Base-by-base conservation (phyloP, 2,113 vertebrate species). In the Boleophthalmus pectinirostris region DNA sequence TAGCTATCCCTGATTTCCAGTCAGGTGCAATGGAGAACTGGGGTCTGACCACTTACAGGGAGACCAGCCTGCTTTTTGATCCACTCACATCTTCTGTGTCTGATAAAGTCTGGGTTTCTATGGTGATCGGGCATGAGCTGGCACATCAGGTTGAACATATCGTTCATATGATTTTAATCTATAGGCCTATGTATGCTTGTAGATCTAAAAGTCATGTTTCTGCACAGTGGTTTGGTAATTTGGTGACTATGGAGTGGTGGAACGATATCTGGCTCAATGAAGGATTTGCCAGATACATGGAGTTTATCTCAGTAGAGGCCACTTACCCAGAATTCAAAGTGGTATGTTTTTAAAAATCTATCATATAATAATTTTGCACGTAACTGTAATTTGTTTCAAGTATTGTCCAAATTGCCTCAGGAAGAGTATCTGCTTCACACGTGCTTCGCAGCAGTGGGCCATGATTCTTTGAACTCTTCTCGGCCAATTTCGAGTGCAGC, bases 11-110 rank as follows among this genome's bases (percentile, higher is more conserved):
- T 69, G 92, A 94, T 68, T 94, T 94, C 72, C 67, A 82, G 78
- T 35, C 75, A 1, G 93, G 92, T 68, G 92, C 92, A 3, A 94
- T 94, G 93, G 92, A 94, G 82, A 94, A 94, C 78, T 93, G 93
- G 93, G 93, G 92, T 71, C 88, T 94, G 73, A 92, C 90, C 70
- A 93, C 92, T 18, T 94, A 92, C 70, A 88, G 87, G 78, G 92
- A 94, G 82, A 93, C 86, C 0, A 91, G 91, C 71, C 84, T 94
- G 33, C 91, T 94, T 49, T 93, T 87, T 53, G 91, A 93, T 72
- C 87, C 92, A 0, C 74, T 79, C 60, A 89, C 85, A 20, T 93
- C 91, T 23, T 92, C 92, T 6, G 66, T 82, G 53, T 90, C 87
- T 47, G 87, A 93, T 75, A 85, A 90, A 79, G 84, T 92, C 67